Conservation (phyloP, 1,140 invertebrate species). For the Drosophila watanabei region DNA sequence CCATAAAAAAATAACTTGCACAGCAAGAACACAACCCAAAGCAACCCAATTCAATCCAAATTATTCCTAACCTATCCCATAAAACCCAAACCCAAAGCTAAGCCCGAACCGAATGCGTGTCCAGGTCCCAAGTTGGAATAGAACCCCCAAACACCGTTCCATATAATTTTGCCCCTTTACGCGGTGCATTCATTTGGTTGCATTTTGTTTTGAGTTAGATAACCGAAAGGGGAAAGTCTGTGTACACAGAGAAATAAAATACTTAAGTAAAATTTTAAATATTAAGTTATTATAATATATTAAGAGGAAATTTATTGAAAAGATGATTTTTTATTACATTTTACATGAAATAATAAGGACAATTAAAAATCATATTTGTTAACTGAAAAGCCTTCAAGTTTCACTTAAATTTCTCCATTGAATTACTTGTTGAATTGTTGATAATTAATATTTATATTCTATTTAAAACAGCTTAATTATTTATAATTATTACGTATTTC, state of each 20-base stretch:
- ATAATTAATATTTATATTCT: background rate
- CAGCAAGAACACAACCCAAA: conserved; percentile 28
- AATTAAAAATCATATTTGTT: background rate
- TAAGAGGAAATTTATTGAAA: background rate
- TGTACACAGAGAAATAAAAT: background rate
- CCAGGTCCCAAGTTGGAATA: conserved; percentile 53
- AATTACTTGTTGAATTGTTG: background rate
- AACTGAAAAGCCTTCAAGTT: background rate
- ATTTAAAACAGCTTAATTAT: background rate
- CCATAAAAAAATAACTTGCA: conserved; percentile 48
- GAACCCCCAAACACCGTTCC: conserved; percentile 7
- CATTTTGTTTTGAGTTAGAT: conserved; percentile 55
- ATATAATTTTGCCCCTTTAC: conserved; percentile 1
- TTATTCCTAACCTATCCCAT: conserved; percentile 35
- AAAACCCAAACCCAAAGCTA: conserved; percentile 29
- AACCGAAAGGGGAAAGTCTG: conserved; percentile 44
- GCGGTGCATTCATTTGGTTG: conserved; percentile 19
- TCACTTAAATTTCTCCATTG: background rate
- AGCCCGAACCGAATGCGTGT: conserved; percentile 35
- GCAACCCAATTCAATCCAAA: conserved; percentile 30
- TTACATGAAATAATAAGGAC: background rate
- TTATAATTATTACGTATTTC: background rate
- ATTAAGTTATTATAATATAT: background rate
- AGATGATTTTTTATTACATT: too few relatives aligned
- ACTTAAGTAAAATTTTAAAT: background rate